Percentiles rank a stretch among this genome's conserved stretches.
Conservation (phyloP, 92 coral and sea anemone genomes). For the Parazoanthus darwini region DNA sequence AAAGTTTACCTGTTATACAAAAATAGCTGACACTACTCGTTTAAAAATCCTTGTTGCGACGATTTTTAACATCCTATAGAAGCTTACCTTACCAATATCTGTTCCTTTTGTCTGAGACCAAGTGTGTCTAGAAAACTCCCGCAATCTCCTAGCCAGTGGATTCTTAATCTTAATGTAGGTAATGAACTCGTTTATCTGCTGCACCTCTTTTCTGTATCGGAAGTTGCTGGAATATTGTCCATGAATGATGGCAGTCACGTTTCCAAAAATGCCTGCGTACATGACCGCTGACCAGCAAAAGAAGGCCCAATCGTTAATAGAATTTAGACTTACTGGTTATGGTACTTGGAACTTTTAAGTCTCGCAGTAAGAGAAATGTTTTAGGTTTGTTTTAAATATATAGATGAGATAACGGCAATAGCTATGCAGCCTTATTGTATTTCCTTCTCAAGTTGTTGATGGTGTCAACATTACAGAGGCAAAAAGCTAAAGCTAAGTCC, state of each 20-base stretch:
- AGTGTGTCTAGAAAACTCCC: conserved; percentile 95
- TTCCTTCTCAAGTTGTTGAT: too few species aligned
- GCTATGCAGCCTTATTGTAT: too few species aligned
- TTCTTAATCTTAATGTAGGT: conserved; percentile 87
- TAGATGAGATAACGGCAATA: too few species aligned
- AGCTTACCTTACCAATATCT: conserved; percentile 85
- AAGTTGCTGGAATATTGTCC: conserved; percentile 99
- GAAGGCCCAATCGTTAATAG: not conserved
- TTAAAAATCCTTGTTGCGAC: too few species aligned
- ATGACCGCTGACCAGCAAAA: conserved; percentile 77
- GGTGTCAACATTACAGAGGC: too few species aligned
- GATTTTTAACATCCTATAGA: too few species aligned
- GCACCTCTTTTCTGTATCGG: conserved; percentile 92
- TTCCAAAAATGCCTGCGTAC: conserved; percentile 98
- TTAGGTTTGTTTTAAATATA: too few species aligned
- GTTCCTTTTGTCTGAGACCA: conserved; percentile 99
- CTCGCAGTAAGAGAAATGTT: too few species aligned
- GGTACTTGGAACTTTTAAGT: not conserved
- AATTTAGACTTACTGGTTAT: not conserved
- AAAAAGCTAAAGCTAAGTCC: too few species aligned
- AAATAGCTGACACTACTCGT: too few species aligned
- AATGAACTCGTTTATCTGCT: conserved; percentile 88
- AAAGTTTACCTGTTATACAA: too few species aligned
- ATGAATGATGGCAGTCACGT: conserved; percentile 97
- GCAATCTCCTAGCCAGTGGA: conserved; percentile 92